Base-by-base conservation (phyloP, 2,888 invertebrate species). In the Falcaria lacertinaria region DNA sequence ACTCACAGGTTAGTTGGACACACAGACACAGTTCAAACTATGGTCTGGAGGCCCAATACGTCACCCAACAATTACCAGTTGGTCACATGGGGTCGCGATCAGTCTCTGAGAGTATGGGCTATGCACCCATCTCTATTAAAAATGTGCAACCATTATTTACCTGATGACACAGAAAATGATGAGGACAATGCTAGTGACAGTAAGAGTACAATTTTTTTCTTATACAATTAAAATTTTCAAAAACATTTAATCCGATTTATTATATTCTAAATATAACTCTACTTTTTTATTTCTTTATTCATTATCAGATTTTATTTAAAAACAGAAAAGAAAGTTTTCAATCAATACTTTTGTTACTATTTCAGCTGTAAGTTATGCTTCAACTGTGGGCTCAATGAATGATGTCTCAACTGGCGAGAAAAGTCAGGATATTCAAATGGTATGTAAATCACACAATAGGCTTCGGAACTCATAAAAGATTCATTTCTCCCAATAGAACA, bases 71-170 rank as follows among this genome's bases (percentile, higher is more conserved):
- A 95, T 67, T 94, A 93, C 68, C 96, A 98, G 74, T 86, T 98
- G 36, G 94, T 98, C 0, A 98, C 98, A 1, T 98, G 98, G 98
- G 97, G 97, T 0, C 93, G 96, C 69, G 98, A 98, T 89, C 97
- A 98, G 70, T 96, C 95, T 11, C 89, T 98, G 33, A 91, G 98
- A 41, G 93, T 98, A 15, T 98, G 98, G 96, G 93, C 94, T 66
- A 95, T 98, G 67, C 96, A 97, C 72, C 93, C 95, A 33, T 93
- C 94, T 47, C 86, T 98, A 50, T 92, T 97, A 58, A 96, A 96
- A 84, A 87, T 95, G 66, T 96, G 96, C 72, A 90, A 60, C 52
- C 90, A 86, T 68, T 90, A 78, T 61, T 92, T 94, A 34, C 92
- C 94, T 58, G 93, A 93, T 66, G 91, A 92, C 46, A 91, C 91